Percentiles rank a stretch among this genome's conserved stretches.
Conservation (phyloP, 2,888 invertebrate species). For the Desoria tigrina region DNA sequence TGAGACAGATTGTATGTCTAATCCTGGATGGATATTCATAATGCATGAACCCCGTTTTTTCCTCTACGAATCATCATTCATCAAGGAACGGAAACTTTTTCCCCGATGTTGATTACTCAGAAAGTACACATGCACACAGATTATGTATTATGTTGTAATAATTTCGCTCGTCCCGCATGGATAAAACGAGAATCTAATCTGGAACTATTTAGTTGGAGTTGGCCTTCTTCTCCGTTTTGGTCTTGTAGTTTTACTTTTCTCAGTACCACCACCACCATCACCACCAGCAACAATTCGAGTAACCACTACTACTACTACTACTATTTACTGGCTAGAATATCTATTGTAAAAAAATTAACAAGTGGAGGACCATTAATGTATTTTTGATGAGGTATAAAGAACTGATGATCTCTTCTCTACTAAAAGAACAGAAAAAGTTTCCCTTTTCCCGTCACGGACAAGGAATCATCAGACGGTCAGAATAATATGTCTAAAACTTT, state of each 20-base stretch:
- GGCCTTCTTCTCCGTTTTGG: conserved; percentile 11
- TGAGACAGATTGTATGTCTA: conserved; percentile 23
- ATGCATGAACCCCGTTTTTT: conserved; percentile 19
- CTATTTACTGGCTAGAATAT: too few species aligned
- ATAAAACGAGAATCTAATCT: conserved; percentile 13
- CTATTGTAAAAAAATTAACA: conserved; percentile 20
- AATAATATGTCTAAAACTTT: conserved; percentile 15
- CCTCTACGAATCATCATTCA: conserved; percentile 43
- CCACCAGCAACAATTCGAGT: not conserved
- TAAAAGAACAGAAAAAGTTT: too few species aligned
- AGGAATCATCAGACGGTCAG: conserved; percentile 30
- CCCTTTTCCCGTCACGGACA: conserved; percentile 45
- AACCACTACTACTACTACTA: too few species aligned
- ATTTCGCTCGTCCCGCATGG: conserved; percentile 34
- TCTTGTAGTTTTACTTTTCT: conserved; percentile 3
- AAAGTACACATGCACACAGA: conserved; percentile 14
- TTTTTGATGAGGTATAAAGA: conserved; percentile 54
- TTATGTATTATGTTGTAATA: conserved; percentile 29
- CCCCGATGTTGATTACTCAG: conserved; percentile 27
- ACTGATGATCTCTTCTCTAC: conserved; percentile 41
- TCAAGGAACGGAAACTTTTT: conserved; percentile 46
- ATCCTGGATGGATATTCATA: conserved; percentile 10
- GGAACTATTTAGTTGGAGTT: conserved; percentile 5
- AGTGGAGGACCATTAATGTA: conserved; percentile 52
- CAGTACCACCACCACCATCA: not conserved